phyloP scores from a whole-genome alignment of 2,797 vertebrate species.

The Tamandua tetradactyla region DNA sequence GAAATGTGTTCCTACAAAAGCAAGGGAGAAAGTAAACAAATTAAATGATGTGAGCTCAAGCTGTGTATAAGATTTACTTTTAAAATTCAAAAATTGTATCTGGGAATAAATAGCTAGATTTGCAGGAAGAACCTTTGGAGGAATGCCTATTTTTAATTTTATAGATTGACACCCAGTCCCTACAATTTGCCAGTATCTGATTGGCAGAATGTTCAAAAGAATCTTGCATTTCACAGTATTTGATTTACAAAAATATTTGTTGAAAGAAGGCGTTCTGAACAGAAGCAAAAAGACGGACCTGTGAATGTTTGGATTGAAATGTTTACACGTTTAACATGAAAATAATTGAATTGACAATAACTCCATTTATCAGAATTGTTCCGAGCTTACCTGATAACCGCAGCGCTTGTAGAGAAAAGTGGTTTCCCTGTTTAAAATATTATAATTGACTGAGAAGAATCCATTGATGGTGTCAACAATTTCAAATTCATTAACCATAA shows the following conservation, averaged over 20 bases:
- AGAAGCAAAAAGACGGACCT: neutral
- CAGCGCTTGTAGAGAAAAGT: too few relatives aligned
- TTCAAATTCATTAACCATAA: conserved; percentile 34
- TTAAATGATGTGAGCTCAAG: neutral
- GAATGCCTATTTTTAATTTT: neutral
- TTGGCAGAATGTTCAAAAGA: neutral
- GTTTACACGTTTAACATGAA: conserved; percentile 6
- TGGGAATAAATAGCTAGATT: neutral
- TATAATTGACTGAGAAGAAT: neutral
- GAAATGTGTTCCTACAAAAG: conserved; percentile 56
- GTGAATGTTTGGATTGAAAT: neutral
- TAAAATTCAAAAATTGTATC: conserved; percentile 3
- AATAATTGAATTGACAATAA: neutral
- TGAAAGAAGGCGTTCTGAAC: neutral
- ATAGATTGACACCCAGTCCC: neutral
- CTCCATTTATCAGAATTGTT: neutral
- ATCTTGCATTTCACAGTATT: neutral
- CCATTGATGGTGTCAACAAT: neutral
- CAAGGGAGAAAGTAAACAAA: conserved; percentile 38
- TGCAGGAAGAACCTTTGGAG: neutral
- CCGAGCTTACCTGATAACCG: neutral
- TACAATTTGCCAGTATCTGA: neutral
- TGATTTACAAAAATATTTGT: neutral
- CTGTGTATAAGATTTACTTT: neutral
- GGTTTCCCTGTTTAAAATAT: neutral